Evolutionary conservation across 2,888 invertebrate species (phyloP).

Genomic region (Lasioglossum pauxillum): DNA sequence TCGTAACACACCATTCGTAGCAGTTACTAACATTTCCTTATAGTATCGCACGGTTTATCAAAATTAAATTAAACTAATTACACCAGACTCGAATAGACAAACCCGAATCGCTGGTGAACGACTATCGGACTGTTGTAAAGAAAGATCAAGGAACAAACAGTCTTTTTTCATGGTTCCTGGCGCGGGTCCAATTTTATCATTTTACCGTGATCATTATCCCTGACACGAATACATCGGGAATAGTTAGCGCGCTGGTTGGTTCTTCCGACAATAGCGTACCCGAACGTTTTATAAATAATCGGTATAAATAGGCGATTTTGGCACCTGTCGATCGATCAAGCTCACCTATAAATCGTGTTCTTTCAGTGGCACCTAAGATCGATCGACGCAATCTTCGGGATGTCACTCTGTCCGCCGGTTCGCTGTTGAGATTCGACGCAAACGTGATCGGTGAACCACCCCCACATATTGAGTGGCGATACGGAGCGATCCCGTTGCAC

Average conservation of each 20-base stretch:
- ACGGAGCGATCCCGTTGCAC: slow-evolving; percentile 91
- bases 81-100: neutral
- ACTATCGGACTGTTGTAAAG: neutral
- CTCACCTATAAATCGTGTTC: slow-evolving; percentile 40
- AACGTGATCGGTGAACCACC: slow-evolving; percentile 97
- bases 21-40: neutral
- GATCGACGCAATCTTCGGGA: slow-evolving; percentile 96
- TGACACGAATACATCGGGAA: slow-evolving; percentile 40
- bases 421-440: slow-evolving; percentile 96
- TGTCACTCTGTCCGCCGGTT: slow-evolving; percentile 95
- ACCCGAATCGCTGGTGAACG: neutral
- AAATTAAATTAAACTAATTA: neutral
- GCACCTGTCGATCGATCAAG: slow-evolving; percentile 40
- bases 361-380: slow-evolving; percentile 95
- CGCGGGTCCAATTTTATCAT: slow-evolving; percentile 15
- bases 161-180: slow-evolving; percentile 27
- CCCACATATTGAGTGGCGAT: slow-evolving; percentile 96
- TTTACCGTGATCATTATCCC: slow-evolving; percentile 35
- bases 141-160: neutral
- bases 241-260: neutral
- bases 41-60: neutral
- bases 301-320: slow-evolving; percentile 52
- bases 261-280: slow-evolving; percentile 16
- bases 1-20: too few species aligned
- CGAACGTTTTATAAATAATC: slow-evolving; percentile 44